Conservation (phyloP, 2,797 vertebrate genomes). For the Pelochelys cantorii region DNA sequence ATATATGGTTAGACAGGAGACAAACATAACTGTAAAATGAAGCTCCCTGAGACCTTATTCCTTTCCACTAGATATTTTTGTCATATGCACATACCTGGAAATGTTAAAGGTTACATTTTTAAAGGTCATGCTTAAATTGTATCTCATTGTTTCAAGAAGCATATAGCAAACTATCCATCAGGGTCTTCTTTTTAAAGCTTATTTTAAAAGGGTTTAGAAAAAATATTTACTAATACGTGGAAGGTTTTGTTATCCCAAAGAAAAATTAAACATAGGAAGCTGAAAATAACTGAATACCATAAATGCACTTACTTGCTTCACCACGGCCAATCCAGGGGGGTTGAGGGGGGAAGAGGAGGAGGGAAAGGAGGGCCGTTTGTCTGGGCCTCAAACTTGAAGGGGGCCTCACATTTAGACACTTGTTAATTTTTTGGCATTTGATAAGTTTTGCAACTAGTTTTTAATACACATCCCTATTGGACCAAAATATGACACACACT, state of each 20-base stretch:
- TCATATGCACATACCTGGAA: background rate
- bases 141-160: conserved; percentile 8
- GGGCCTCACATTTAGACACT: too few relatives aligned
- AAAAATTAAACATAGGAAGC: background rate
- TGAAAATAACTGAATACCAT: background rate
- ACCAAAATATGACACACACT: too few relatives aligned
- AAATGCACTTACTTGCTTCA: background rate
- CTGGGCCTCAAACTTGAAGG: too few relatives aligned
- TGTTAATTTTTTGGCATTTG: too few relatives aligned
- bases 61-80: background rate
- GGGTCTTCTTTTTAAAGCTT: background rate
- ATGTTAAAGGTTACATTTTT: background rate
- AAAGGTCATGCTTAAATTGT: conserved; percentile 21
- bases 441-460: too few relatives aligned
- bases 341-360: too few relatives aligned
- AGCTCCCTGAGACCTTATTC: background rate
- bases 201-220: background rate
- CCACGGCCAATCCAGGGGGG: too few relatives aligned
- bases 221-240: background rate
- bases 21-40: accelerated
- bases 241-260: background rate
- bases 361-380: too few relatives aligned
- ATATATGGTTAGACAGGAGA: background rate
- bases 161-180: background rate
- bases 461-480: too few relatives aligned